Evolutionary conservation across 2,797 vertebrate genomes (phyloP).

Genomic region (Alcedo quadribrachys): DNA sequence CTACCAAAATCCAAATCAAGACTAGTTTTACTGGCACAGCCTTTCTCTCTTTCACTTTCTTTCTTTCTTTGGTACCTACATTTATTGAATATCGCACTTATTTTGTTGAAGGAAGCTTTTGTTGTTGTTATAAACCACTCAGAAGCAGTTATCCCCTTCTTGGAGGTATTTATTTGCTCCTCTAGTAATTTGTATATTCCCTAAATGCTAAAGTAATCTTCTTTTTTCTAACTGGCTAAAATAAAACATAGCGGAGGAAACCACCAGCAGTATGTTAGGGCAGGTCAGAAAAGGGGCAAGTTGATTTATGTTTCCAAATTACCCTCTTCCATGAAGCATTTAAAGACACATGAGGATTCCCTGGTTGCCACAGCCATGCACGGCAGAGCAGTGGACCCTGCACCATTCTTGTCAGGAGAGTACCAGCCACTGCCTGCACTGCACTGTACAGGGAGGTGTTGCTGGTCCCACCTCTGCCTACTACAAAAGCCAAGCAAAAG

Average conservation of each 20-base stretch:
- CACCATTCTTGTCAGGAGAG: not conserved
- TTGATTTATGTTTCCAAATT: constrained; percentile 45
- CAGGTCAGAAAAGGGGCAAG: constrained; percentile 49
- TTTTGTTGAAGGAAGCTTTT: not conserved
- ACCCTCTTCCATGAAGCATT: constrained; percentile 2
- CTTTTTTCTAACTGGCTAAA: constrained; percentile 5
- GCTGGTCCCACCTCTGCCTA: not conserved
- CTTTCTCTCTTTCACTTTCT: not conserved
- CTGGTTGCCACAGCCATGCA: not conserved
- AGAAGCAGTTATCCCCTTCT: not conserved
- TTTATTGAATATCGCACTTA: not conserved
- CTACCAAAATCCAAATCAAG: not conserved
- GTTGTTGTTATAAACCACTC: not conserved
- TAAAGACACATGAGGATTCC: not conserved
- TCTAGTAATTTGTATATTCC: constrained; percentile 22
- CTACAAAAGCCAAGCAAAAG: not conserved
- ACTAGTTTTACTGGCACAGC: rapidly evolving
- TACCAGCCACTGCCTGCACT: rapidly evolving
- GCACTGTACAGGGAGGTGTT: not conserved
- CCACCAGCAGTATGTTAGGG: not conserved
- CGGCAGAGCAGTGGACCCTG: not conserved
- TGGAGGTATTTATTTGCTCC: not conserved
- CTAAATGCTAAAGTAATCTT: not conserved
- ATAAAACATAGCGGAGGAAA: not conserved
- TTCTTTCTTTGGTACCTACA: not conserved